Evolutionary conservation across 2,888 invertebrate species (phyloP).

Genomic region (Micropterix aruncella): DNA sequence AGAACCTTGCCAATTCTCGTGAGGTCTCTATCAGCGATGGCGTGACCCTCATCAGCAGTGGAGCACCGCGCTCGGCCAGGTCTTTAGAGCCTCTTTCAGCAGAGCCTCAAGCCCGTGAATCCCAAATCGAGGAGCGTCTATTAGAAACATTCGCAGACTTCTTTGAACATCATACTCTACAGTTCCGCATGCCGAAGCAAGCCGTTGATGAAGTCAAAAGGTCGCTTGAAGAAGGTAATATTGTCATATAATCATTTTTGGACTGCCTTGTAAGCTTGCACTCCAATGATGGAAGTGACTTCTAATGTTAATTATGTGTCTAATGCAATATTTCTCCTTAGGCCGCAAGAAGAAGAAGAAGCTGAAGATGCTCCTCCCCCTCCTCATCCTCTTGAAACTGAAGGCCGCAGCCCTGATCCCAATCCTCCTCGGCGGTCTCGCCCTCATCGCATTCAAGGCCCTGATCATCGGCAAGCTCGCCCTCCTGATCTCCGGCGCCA

Average conservation of each 20-base stretch:
- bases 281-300: not conserved
- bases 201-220: conserved; percentile 61
- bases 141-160: conserved; percentile 64
- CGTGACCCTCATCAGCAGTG: conserved; percentile 35
- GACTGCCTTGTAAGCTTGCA: not conserved
- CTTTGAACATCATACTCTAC: conserved; percentile 66
- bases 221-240: conserved; percentile 68
- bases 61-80: conserved; percentile 40
- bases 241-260: conserved; percentile 3
- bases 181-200: conserved; percentile 63
- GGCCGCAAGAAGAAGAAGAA: conserved; percentile 72
- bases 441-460: conserved; percentile 73
- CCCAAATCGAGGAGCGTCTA: conserved; percentile 56
- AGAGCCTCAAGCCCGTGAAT: conserved; percentile 58
- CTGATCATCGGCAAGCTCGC: conserved; percentile 74
- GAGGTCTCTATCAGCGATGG: conserved; percentile 45
- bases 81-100: conserved; percentile 50
- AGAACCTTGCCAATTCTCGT: conserved; percentile 33
- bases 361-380: conserved; percentile 59
- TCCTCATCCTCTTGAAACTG: conserved; percentile 62
- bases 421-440: conserved; percentile 57
- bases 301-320: not conserved
- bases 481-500: conserved; percentile 57
- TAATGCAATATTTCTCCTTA: conserved; percentile 17
- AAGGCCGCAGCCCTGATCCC: conserved; percentile 69